Evolutionary conservation across 2,797 vertebrate species (phyloP).

Genomic region (Percopsis omiscomaycus): DNA sequence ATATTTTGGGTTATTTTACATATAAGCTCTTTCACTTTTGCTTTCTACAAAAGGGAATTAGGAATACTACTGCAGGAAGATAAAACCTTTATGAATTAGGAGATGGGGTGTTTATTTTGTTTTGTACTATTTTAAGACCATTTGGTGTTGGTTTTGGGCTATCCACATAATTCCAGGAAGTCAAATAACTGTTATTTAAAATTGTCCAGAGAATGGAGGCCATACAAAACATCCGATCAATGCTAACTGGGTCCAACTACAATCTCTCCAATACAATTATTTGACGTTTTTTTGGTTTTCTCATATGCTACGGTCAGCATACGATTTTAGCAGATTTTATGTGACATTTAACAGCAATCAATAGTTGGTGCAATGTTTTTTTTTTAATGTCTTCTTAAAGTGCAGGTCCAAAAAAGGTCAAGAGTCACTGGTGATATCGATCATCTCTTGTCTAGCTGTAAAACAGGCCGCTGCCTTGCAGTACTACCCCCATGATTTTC

Average conservation of each 20-base stretch:
- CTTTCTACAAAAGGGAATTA: too few relatives aligned
- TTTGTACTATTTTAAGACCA: not conserved
- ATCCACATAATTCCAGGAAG: not conserved
- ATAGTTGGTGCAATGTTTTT: constrained; percentile 33
- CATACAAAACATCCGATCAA: not conserved
- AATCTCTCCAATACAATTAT: too few relatives aligned
- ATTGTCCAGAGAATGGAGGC: constrained; percentile 2
- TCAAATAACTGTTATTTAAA: not conserved
- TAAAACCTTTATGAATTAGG: too few relatives aligned
- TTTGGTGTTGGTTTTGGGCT: not conserved
- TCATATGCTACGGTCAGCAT: constrained; percentile 10
- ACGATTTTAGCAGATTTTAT: constrained; percentile 2
- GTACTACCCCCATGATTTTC: constrained; percentile 33
- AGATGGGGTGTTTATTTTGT: too few relatives aligned
- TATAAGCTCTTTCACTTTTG: not conserved
- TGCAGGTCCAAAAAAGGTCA: constrained; percentile 58
- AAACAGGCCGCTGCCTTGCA: constrained; percentile 45
- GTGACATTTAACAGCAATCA: constrained; percentile 55
- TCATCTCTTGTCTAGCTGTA: constrained; percentile 40
- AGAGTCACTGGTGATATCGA: constrained; percentile 58
- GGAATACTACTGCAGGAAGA: too few relatives aligned
- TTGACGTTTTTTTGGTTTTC: not conserved
- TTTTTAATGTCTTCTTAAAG: constrained; percentile 36
- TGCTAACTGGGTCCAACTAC: constrained; percentile 1
- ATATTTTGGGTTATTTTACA: not conserved